phyloP scores from a whole-genome alignment of 2,113 vertebrate genomes.

The Falco punctatus region DNA sequence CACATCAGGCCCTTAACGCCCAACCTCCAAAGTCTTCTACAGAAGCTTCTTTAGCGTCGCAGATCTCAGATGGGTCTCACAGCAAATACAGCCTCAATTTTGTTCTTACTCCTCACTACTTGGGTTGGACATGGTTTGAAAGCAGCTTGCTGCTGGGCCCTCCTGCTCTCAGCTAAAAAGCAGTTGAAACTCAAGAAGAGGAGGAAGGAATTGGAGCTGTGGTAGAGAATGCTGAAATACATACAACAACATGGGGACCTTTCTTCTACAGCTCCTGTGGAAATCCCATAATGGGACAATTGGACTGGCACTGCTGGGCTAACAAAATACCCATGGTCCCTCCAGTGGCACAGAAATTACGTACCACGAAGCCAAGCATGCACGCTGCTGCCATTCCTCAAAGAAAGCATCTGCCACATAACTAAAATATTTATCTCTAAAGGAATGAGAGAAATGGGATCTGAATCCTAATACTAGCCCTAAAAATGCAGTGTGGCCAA shows the following conservation, averaged over 20 bases:
- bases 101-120: not conserved
- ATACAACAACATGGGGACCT: not conserved
- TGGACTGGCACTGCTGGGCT: slow-evolving; percentile 34
- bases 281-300: not conserved
- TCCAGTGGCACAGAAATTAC: not conserved
- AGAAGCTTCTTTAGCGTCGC: not conserved
- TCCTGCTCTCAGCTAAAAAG: not conserved
- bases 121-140: not conserved
- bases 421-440: not conserved
- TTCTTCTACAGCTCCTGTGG: slow-evolving; percentile 30
- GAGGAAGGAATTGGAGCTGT: slow-evolving; percentile 9
- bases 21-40: not conserved
- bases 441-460: not conserved
- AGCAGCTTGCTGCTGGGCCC: not conserved
- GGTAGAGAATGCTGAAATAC: not conserved
- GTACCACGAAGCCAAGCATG: not conserved
- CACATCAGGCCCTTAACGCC: not conserved
- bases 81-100: not conserved
- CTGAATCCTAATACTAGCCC: not conserved
- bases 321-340: not conserved
- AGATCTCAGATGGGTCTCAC: rapidly evolving
- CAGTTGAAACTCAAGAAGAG: not conserved
- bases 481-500: not conserved
- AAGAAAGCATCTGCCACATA: not conserved
- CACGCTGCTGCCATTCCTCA: not conserved